Conservation (phyloP, 2,113 vertebrate genomes). For the Corythaeola cristata region DNA sequence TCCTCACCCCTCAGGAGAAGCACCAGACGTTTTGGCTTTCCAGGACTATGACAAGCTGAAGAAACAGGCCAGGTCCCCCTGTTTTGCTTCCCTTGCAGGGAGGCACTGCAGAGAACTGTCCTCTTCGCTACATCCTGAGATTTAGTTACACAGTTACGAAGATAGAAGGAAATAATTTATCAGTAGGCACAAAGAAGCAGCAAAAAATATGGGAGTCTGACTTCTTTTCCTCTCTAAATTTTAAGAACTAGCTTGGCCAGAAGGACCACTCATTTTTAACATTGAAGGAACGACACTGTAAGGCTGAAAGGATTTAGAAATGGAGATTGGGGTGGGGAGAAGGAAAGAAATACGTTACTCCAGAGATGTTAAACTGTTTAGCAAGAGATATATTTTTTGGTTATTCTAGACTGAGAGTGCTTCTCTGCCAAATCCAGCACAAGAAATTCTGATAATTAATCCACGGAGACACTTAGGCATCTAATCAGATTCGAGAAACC, state of each 20-base stretch:
- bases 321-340: neutral
- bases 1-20: neutral
- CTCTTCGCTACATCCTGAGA: neutral
- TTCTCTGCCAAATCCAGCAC: conserved; percentile 8
- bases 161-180: neutral
- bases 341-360: neutral
- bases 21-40: neutral
- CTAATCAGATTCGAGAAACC: conserved; percentile 41
- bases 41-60: neutral
- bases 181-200: neutral
- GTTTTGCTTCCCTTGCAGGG: neutral
- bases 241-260: neutral
- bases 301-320: neutral
- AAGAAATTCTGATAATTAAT: conserved; percentile 66
- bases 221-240: neutral
- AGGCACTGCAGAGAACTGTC: neutral
- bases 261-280: neutral
- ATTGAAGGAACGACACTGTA: neutral
- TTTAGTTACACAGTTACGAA: neutral
- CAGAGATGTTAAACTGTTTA: neutral
- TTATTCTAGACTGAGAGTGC: neutral
- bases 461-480: conserved; percentile 33
- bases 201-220: neutral
- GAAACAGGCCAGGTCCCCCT: neutral
- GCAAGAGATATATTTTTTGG: neutral